Percentiles rank a stretch among this genome's conserved stretches.
Conservation (phyloP, 2,797 vertebrate genomes). For the Eulemur mongoz region DNA sequence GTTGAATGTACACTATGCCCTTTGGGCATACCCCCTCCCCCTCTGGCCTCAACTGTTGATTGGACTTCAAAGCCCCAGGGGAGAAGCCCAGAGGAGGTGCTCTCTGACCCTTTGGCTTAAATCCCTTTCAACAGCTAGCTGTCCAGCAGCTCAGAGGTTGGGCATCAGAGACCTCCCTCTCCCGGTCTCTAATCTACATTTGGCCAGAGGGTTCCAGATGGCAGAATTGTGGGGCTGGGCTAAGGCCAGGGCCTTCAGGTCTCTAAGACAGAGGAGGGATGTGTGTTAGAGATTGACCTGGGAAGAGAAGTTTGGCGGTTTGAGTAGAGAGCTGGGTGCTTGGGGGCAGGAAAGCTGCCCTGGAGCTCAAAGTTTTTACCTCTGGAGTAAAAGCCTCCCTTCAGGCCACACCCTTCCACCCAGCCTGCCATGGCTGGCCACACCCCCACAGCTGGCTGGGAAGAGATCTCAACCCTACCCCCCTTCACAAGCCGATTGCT, state of each 20-base stretch:
- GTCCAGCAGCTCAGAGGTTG: background rate
- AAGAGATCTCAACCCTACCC: background rate
- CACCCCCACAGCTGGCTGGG: conserved; percentile 54
- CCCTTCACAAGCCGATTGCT: conserved; percentile 14
- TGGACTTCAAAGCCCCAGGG: conserved; percentile 12
- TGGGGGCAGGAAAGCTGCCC: background rate
- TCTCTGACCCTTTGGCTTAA: background rate
- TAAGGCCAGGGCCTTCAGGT: background rate
- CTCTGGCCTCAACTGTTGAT: background rate
- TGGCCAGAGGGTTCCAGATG: background rate
- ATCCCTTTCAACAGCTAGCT: background rate
- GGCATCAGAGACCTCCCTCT: background rate
- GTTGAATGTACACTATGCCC: background rate
- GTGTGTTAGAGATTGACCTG: background rate
- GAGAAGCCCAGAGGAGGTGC: background rate
- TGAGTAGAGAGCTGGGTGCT: background rate
- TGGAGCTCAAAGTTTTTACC: background rate
- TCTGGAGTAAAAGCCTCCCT: background rate
- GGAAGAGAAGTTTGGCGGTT: background rate
- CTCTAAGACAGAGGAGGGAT: background rate
- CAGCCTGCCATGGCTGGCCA: background rate
- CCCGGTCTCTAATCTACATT: background rate
- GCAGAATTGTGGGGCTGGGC: background rate
- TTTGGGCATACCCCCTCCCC: background rate
- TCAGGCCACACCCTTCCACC: conserved; percentile 46